phyloP scores from a whole-genome alignment of 2,888 invertebrate genomes.

The Lissocephala sabroskyi region DNA sequence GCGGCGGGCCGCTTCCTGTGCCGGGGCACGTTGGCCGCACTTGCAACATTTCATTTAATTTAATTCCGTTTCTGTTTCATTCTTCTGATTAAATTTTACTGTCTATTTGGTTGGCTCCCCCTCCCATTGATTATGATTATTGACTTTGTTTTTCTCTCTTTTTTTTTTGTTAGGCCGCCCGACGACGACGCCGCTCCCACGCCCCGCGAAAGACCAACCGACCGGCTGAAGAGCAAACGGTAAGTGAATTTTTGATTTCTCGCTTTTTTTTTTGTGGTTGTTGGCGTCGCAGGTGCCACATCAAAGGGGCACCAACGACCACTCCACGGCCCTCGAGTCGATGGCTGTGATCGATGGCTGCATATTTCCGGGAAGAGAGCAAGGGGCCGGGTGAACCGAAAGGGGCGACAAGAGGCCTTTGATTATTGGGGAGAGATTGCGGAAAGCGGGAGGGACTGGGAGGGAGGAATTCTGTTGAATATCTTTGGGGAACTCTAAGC shows the following conservation, averaged over 20 bases:
- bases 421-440: too few relatives aligned
- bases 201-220: too few relatives aligned
- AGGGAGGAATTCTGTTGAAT: too few relatives aligned
- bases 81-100: constrained; percentile 29
- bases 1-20: constrained; percentile 31
- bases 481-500: too few relatives aligned
- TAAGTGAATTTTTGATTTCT: constrained; percentile 8
- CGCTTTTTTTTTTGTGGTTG: constrained; percentile 12
- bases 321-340: constrained; percentile 39
- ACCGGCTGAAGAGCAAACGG: too few relatives aligned
- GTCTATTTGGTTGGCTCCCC: constrained; percentile 22
- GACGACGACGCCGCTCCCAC: too few relatives aligned
- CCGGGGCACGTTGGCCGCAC: constrained; percentile 18
- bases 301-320: constrained; percentile 2
- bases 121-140: constrained; percentile 34
- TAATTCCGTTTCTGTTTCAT: constrained; percentile 21
- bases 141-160: constrained; percentile 28
- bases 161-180: too few relatives aligned
- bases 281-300: constrained; percentile 31
- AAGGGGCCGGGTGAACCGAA: too few relatives aligned
- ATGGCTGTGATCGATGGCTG: constrained; percentile 14
- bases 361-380: constrained; percentile 10
- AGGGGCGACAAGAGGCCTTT: too few relatives aligned
- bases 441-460: too few relatives aligned
- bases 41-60: constrained; percentile 45